Evolutionary conservation across 1,140 invertebrate species (phyloP).

Genomic region (Elymnias hypermnestra): DNA sequence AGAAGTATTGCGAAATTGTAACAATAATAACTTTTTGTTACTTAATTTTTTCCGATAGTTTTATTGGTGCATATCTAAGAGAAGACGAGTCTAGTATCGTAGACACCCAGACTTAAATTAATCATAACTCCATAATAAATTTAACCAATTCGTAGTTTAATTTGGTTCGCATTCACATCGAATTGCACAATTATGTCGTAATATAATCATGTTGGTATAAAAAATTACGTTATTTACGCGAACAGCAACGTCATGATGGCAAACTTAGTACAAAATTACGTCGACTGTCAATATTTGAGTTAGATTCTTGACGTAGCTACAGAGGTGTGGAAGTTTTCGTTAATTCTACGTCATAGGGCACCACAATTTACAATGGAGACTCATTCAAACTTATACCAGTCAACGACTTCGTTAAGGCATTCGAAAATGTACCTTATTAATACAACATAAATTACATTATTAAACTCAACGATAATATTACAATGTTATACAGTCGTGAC

Average conservation of each 20-base stretch:
- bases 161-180: too few species aligned
- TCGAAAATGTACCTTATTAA: conserved; percentile 13
- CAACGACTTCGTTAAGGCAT: not conserved
- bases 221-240: conserved; percentile 27
- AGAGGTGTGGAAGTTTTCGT: conserved; percentile 60
- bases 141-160: too few species aligned
- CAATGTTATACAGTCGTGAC: conserved; percentile 10
- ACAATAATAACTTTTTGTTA: too few species aligned
- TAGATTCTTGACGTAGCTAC: conserved; percentile 40
- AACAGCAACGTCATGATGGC: conserved; percentile 22
- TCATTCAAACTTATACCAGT: not conserved
- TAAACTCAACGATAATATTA: conserved; percentile 8
- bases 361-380: not conserved
- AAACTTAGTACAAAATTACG: conserved; percentile 37
- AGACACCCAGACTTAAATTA: too few species aligned
- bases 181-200: not conserved
- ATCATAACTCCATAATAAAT: too few species aligned
- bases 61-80: too few species aligned
- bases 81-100: too few species aligned
- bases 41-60: too few species aligned
- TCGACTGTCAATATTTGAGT: conserved; percentile 48
- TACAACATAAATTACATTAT: conserved; percentile 6
- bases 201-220: not conserved
- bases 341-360: conserved; percentile 35
- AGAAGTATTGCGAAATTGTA: too few species aligned